These are phyloP conservation scores for Ennomos fuscantarius DNA, from an alignment of 2,888 invertebrate genomes.

Conservation along the genomic window DNA sequence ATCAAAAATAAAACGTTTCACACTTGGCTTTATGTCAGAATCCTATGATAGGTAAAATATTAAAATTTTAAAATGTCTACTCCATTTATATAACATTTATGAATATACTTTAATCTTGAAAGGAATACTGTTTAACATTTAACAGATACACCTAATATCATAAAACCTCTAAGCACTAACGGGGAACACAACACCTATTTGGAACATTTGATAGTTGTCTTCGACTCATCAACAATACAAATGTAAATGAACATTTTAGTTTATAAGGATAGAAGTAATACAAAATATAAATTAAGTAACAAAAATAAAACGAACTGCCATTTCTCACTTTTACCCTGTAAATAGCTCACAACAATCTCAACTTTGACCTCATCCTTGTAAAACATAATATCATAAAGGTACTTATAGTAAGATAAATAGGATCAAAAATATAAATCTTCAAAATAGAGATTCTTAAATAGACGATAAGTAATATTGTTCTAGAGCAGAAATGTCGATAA, in stretches of 20 bases:
- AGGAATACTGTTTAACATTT: constrained; percentile 77
- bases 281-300: constrained; percentile 42
- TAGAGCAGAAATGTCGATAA: constrained; percentile 78
- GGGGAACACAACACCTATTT: constrained; percentile 74
- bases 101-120: constrained; percentile 63
- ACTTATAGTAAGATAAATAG: constrained; percentile 78
- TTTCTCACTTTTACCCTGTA: constrained; percentile 76
- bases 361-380: constrained; percentile 56
- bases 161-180: constrained; percentile 61
- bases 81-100: constrained; percentile 68
- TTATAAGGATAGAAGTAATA: constrained; percentile 53
- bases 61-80: constrained; percentile 68
- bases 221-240: constrained; percentile 15
- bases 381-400: constrained; percentile 65
- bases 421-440: constrained; percentile 82
- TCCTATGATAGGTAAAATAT: constrained; percentile 67
- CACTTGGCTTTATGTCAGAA: constrained; percentile 61
- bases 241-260: no score
- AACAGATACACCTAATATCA: constrained; percentile 66
- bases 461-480: constrained; percentile 72
- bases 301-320: constrained; percentile 47
- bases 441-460: constrained; percentile 78
- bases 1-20: constrained; percentile 70
- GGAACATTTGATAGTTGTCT: constrained; percentile 59
- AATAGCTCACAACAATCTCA: constrained; percentile 70